Conservation (phyloP, 2,888 invertebrate genomes). For the Thysanoteuthis rhombus region DNA sequence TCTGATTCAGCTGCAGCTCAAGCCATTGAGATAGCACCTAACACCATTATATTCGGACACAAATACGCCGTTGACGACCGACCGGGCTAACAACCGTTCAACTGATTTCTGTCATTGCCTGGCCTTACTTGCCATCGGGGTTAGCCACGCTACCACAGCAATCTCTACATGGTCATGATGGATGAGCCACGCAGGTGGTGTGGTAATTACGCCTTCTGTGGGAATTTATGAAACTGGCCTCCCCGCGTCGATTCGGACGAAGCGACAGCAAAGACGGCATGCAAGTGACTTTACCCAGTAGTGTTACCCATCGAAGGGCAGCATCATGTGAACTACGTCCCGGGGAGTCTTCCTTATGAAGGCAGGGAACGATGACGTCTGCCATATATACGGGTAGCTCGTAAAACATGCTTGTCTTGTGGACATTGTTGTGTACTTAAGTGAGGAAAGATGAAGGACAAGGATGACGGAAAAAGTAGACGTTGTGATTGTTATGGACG, state of each 20-base stretch:
- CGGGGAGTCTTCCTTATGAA: neutral
- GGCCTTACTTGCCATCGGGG: neutral
- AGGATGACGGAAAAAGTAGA: neutral
- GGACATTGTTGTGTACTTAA: neutral
- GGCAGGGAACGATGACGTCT: neutral
- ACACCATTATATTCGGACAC: conserved; percentile 12
- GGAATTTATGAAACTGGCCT: conserved; percentile 12
- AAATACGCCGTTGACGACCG: neutral
- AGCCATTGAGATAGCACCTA: neutral
- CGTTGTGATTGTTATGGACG: neutral
- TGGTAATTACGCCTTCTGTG: neutral
- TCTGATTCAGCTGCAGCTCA: neutral
- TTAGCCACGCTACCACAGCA: neutral
- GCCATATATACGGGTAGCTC: neutral
- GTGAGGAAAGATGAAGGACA: neutral
- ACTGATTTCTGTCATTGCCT: neutral
- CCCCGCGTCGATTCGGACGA: neutral
- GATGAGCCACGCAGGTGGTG: neutral
- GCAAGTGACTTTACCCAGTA: neutral
- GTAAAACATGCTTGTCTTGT: neutral
- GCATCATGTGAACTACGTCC: neutral
- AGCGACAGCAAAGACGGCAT: neutral
- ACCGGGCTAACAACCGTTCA: neutral
- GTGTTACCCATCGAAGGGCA: neutral
- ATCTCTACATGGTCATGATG: neutral